Percentiles rank a stretch among this genome's conserved stretches.
Conservation (phyloP, 2,113 vertebrate species). For the Orycteropus afer region DNA sequence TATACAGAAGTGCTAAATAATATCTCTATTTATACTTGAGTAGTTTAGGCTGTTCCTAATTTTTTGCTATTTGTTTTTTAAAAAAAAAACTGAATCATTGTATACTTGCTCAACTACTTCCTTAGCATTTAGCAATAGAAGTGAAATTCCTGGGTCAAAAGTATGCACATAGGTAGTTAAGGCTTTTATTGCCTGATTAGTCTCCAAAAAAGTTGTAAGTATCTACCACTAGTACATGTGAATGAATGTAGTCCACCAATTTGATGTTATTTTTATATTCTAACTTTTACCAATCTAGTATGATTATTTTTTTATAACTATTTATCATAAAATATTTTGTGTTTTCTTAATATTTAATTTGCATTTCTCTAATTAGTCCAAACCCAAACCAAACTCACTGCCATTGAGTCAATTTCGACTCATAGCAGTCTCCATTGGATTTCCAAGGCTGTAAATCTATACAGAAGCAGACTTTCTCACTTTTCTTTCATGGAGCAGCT, state of each 20-base stretch:
- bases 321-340: not conserved
- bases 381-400: too few species aligned
- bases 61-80: not conserved
- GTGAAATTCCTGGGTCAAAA: conserved; percentile 27
- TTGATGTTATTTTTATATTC: not conserved
- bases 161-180: conserved; percentile 10
- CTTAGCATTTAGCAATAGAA: not conserved
- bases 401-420: too few species aligned
- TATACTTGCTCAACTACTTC: not conserved
- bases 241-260: not conserved
- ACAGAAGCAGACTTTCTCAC: too few species aligned
- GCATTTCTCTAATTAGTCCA: not conserved
- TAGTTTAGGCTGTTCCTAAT: not conserved
- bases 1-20: not conserved
- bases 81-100: not conserved
- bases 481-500: too few species aligned
- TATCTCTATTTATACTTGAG: not conserved
- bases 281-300: not conserved
- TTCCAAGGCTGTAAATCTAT: too few species aligned
- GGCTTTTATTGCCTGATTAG: not conserved
- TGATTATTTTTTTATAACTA: too few species aligned
- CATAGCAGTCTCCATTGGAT: too few species aligned
- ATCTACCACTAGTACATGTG: not conserved
- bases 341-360: not conserved
- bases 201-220: not conserved